phyloP scores from a whole-genome alignment of 2,888 invertebrate species.

The Eueremaeus valkanovi region DNA sequence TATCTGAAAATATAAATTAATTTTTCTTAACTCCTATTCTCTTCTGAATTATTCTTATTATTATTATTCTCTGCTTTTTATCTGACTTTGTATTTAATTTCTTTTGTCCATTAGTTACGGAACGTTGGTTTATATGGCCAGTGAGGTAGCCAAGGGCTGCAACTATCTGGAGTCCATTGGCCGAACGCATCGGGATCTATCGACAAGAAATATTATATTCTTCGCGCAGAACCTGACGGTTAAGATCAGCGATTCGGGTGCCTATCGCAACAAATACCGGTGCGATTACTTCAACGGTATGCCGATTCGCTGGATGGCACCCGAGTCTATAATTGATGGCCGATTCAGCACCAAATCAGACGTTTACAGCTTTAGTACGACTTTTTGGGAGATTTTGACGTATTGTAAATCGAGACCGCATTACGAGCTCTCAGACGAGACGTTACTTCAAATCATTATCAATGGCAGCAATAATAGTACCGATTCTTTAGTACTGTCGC shows the following conservation, averaged over 20 bases:
- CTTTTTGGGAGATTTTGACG: conserved; percentile 78
- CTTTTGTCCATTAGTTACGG: conserved; percentile 19
- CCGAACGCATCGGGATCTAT: conserved; percentile 84
- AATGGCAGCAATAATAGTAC: background rate
- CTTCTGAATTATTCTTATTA: background rate
- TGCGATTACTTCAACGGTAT: conserved; percentile 77
- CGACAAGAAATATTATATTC: conserved; percentile 64
- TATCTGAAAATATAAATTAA: background rate
- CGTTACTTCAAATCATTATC: conserved; percentile 71
- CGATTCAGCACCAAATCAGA: conserved; percentile 81
- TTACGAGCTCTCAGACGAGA: conserved; percentile 67
- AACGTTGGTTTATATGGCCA: conserved; percentile 68
- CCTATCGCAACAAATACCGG: conserved; percentile 72
- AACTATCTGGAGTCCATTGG: conserved; percentile 79
- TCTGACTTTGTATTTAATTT: too few relatives aligned
- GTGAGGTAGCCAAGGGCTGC: conserved; percentile 87
- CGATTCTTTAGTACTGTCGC: conserved; percentile 56
- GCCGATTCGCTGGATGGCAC: conserved; percentile 85
- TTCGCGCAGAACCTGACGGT: conserved; percentile 52
- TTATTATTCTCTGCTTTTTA: background rate
- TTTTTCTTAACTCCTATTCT: too few relatives aligned
- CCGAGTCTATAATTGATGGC: conserved; percentile 72
- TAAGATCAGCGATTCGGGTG: conserved; percentile 79
- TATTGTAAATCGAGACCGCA: conserved; percentile 73
- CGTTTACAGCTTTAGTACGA: conserved; percentile 85